Evolutionary conservation across 2,888 invertebrate genomes (phyloP), one percentile per base, ranked within the genome.

Genomic region (Rotaria macrura): DNA sequence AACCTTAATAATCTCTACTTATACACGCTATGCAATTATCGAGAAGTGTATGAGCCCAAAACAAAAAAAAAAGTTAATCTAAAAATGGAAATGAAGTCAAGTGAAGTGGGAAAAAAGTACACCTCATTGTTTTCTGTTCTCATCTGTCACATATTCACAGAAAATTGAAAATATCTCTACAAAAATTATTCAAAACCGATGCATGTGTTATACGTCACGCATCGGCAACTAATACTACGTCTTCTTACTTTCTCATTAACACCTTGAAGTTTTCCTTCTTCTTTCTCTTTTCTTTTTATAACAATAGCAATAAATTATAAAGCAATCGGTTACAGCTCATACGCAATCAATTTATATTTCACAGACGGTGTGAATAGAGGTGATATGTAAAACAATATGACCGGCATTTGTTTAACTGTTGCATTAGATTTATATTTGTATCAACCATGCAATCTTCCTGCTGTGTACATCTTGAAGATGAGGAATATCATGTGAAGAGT

Each of bases 61-160:
- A n/a, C n/a, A n/a, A 65, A 38, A 34, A 34, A 14, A 65, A 65
- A 34, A 34, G 20, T 65, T 65, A 65, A 65, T 65, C 65, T 34
- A 65, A 65, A 65, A 65, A 65, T 65, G 65, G 65, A 65, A 65
- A 65, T 65, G 65, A 65, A 65, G 65, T 65, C 65, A 65, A 65
- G 65, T 65, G 65, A 65, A 65, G 65, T 65, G 65, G 65, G 34
- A 57, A 65, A 57, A 65, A 20, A 34, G 34, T 65, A 65, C 65
- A 65, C 65, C 34, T 65, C 65, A 34, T 52, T 14, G 29, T 29
- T 57, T 57, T 38, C 17, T 65, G 17, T 65, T 65, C 65, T 65
- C 65, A 65, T 57, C 55, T 57, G n/a, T 57, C 55, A 57, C 29
- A 57, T 9, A 54, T 25, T 52, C 52, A 52, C 23, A 52, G 23